Evolutionary conservation across 2,113 vertebrate genomes (phyloP), one percentile per base, ranked within the genome.

Genomic region (Neodontobutis hainanensis): DNA sequence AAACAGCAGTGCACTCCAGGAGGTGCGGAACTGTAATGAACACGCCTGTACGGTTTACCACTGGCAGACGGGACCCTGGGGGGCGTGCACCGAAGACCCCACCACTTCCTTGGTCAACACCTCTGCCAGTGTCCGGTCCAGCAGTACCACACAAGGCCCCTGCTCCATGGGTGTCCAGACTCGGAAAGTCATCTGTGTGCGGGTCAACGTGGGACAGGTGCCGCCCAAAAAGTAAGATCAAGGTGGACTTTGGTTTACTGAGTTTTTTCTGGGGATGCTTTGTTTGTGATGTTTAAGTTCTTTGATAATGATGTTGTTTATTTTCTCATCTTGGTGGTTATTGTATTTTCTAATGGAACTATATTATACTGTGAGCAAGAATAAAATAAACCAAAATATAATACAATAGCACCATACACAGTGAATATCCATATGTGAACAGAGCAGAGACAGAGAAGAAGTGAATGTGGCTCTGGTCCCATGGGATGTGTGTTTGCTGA

Each of bases 131-230:
- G 15, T 5, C 15, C 61, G 19, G 5, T 61, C 90, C 56, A 60
- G 81, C 59, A 86, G 91, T 88, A 90, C 82, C 0, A 88, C 92
- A 4, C 93, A 93, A 58, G 83, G 91, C 10, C 90, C 94, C 36
- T 99, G 97, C 82, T 93, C 95, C 0, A 88, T 89, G 36, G 97
- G 97, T 52, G 92, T 99, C 93, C 97, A 99, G 88, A 98, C 96
- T 4, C 95, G 97, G 32, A 99, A 99, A 79, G 95, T 99, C 88
- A 99, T 99, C 89, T 99, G 97, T 45, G 94, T 99, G 38, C 93
- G 96, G 57, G 95, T 98, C 93, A 98, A 98, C 43, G 95, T 99
- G 80, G 97, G 97, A 87, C 97, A 99, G 91, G 97, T 99, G 56
- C 96, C 96, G 46, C 97, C 97, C 3, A 99, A 99, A 91, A 99